phyloP scores from a whole-genome alignment of 92 coral and sea anemone species.

The Parazoanthus atlanticus region DNA sequence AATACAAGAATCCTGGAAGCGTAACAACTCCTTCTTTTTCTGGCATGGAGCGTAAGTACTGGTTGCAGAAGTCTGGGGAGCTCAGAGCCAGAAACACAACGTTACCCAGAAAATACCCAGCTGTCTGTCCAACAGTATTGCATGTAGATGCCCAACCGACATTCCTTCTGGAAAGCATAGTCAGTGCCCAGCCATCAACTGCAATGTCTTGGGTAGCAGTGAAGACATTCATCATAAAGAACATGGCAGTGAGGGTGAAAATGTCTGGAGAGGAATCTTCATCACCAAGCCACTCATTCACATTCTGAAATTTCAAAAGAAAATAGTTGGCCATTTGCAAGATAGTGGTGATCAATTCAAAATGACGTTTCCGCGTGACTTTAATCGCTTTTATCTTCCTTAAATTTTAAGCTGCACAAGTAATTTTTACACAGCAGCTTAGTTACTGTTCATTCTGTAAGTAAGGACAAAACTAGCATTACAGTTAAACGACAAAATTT shows the following conservation, averaged over 20 bases:
- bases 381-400: too few relatives aligned
- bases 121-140: conserved; percentile 95
- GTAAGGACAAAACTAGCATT: too few relatives aligned
- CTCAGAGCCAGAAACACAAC: conserved; percentile 94
- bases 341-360: too few relatives aligned
- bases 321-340: too few relatives aligned
- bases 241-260: conserved; percentile 70
- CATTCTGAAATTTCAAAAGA: conserved; percentile 66
- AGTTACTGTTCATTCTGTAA: too few relatives aligned
- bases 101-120: conserved; percentile 95
- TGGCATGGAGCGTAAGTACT: conserved; percentile 73
- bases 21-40: conserved; percentile 72
- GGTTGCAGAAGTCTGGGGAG: conserved; percentile 90
- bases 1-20: conserved; percentile 79
- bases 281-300: conserved; percentile 75
- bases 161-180: conserved; percentile 91
- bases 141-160: conserved; percentile 99
- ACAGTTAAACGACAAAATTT: too few relatives aligned
- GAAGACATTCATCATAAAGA: conserved; percentile 84
- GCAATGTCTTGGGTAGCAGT: conserved; percentile 99
- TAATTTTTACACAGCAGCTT: too few relatives aligned
- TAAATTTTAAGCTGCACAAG: too few relatives aligned
- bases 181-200: conserved; percentile 98
- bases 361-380: too few relatives aligned
- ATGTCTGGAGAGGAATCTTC: conserved; percentile 66